Conservation (phyloP, 1,140 invertebrate genomes). For the Leguminivora glycinivorella region DNA sequence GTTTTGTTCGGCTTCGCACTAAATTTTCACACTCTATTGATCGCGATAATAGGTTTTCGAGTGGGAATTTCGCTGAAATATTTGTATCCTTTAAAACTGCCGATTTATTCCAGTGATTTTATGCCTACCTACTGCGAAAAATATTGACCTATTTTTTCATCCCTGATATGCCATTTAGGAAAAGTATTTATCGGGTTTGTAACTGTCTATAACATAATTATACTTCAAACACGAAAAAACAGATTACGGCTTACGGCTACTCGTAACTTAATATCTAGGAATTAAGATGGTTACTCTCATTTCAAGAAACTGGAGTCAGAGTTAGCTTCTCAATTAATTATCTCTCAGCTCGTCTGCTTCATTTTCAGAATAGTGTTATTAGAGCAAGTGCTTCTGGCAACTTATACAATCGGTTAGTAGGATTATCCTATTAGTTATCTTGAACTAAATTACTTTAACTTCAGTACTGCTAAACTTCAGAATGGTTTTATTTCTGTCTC, state of each 20-base stretch:
- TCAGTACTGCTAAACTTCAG: too few species aligned
- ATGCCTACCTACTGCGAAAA: neutral
- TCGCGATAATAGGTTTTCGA: conserved; percentile 42
- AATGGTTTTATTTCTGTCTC: too few species aligned
- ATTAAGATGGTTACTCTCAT: neutral
- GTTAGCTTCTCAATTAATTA: neutral
- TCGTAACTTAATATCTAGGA: neutral
- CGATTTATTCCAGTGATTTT: neutral
- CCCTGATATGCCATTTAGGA: neutral
- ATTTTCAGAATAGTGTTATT: too few species aligned
- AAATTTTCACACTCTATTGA: conserved; percentile 51
- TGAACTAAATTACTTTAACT: too few species aligned
- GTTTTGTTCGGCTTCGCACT: conserved; percentile 44
- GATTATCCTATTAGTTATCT: too few species aligned
- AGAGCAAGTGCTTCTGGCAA: too few species aligned
- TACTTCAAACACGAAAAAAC: too few species aligned
- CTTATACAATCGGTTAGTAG: too few species aligned
- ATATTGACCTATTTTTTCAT: neutral
- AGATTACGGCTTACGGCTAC: conserved; percentile 14
- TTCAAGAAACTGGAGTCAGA: neutral
- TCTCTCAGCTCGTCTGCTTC: neutral
- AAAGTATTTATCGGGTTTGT: too few species aligned
- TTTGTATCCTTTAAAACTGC: neutral
- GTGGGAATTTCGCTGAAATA: conserved; percentile 40
- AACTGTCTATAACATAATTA: too few species aligned